Evolutionary conservation across 1,140 invertebrate species (phyloP).

Genomic region (Capitella teleta): DNA sequence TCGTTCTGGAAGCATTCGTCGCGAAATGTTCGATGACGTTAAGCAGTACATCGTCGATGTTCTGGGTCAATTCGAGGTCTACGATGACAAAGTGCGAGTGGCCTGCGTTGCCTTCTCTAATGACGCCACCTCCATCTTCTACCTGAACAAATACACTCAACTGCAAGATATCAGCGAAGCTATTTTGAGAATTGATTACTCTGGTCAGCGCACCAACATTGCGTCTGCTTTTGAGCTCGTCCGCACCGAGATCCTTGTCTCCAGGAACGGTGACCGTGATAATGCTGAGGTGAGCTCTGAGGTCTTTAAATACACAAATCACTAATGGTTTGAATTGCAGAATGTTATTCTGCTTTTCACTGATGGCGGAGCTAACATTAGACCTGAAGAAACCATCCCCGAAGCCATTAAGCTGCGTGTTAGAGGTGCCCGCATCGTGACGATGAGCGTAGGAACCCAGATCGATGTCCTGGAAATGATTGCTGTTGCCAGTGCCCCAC

Average conservation of each 20-base stretch:
- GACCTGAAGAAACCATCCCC: constrained; percentile 4
- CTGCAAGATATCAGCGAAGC: neutral
- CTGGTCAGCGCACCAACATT: constrained; percentile 23
- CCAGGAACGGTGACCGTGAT: constrained; percentile 20
- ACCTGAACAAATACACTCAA: constrained; percentile 1
- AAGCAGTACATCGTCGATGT: neutral
- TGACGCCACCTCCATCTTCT: constrained; percentile 3
- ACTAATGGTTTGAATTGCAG: too few species aligned
- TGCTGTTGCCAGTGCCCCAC: neutral
- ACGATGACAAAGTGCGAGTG: neutral
- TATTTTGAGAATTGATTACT: too few species aligned
- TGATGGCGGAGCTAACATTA: constrained; percentile 11
- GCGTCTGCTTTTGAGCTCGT: constrained; percentile 23
- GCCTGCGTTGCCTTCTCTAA: constrained; percentile 5
- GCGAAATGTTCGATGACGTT: constrained; percentile 1
- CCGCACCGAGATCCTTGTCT: constrained; percentile 22
- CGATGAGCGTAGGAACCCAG: neutral
- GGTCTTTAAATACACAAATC: too few species aligned
- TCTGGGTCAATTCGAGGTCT: constrained; percentile 4
- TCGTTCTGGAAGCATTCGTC: constrained; percentile 7
- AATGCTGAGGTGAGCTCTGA: too few species aligned
- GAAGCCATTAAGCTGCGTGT: constrained; percentile 1
- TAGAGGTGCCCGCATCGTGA: neutral
- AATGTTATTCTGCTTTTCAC: constrained; percentile 8
- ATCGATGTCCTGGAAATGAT: neutral